phyloP scores from a whole-genome alignment of 2,113 vertebrate genomes.

The Leptosomus discolor region DNA sequence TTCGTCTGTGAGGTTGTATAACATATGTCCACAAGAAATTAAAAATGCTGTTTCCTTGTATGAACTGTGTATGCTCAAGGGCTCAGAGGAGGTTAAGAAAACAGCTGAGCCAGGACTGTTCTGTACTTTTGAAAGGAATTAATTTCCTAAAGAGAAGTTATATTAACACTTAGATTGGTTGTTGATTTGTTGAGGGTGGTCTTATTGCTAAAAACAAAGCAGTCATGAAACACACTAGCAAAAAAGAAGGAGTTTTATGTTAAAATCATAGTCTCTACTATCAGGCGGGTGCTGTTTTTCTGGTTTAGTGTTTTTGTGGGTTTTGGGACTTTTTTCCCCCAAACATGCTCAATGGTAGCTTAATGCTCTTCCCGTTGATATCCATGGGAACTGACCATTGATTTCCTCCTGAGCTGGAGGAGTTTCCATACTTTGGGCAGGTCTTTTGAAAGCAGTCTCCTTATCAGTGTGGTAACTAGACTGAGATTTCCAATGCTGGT shows the following conservation, averaged over 20 bases:
- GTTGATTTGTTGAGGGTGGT: background rate
- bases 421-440: background rate
- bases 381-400: rapidly evolving
- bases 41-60: slow-evolving; percentile 4
- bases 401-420: background rate
- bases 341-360: rapidly evolving
- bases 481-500: background rate
- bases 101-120: background rate
- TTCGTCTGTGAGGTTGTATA: slow-evolving; percentile 5
- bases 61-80: slow-evolving; percentile 10
- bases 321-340: background rate
- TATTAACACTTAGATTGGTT: background rate
- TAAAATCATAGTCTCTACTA: background rate
- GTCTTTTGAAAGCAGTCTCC: background rate
- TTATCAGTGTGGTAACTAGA: background rate
- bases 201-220: background rate
- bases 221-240: background rate
- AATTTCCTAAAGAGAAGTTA: background rate
- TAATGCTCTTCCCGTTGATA: rapidly evolving
- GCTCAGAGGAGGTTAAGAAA: background rate
- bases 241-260: background rate
- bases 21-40: slow-evolving; percentile 55
- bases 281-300: background rate
- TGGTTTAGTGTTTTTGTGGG: background rate
- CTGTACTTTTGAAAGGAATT: background rate